These are phyloP conservation scores for Campoplex capitator DNA, from an alignment of 2,888 invertebrate genomes.

Conservation along the genomic window DNA sequence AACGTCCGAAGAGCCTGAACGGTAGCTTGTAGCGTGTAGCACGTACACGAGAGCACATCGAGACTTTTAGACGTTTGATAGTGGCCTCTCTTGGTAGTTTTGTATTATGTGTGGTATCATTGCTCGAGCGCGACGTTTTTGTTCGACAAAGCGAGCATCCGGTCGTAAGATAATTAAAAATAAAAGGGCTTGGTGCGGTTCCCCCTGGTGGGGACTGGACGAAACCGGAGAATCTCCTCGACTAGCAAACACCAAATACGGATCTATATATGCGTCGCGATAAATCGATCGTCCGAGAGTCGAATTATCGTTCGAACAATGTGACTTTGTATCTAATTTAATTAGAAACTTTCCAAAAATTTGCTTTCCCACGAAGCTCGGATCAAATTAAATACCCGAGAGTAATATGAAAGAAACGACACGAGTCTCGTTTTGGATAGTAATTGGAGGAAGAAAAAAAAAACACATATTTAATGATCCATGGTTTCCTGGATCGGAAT, in stretches of 20 bases:
- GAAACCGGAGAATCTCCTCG: constrained; percentile 60
- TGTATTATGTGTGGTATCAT: constrained; percentile 56
- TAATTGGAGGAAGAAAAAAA: neutral
- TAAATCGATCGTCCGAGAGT: constrained; percentile 25
- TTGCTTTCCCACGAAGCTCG: neutral
- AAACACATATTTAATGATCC: neutral
- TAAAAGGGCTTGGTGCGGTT: constrained; percentile 66
- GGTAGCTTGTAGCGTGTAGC: neutral
- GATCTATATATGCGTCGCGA: constrained; percentile 23
- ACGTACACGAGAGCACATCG: constrained; percentile 3
- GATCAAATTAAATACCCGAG: neutral
- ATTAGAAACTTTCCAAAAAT: neutral
- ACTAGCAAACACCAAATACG: constrained; percentile 35
- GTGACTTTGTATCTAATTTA: constrained; percentile 16
- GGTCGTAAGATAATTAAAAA: constrained; percentile 67
- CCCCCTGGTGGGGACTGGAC: constrained; percentile 53
- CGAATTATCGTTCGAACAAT: constrained; percentile 22
- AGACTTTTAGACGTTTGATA: constrained; percentile 45
- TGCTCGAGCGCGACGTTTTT: constrained; percentile 70
- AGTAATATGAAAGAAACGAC: neutral
- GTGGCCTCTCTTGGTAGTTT: constrained; percentile 48
- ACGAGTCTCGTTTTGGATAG: neutral
- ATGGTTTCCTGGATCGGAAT: constrained; percentile 7
- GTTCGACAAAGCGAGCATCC: constrained; percentile 71
- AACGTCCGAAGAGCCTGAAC: constrained; percentile 25